These are phyloP conservation scores for Charanyca ferruginea DNA, from an alignment of 2,888 invertebrate genomes.

Conservation along the genomic window DNA sequence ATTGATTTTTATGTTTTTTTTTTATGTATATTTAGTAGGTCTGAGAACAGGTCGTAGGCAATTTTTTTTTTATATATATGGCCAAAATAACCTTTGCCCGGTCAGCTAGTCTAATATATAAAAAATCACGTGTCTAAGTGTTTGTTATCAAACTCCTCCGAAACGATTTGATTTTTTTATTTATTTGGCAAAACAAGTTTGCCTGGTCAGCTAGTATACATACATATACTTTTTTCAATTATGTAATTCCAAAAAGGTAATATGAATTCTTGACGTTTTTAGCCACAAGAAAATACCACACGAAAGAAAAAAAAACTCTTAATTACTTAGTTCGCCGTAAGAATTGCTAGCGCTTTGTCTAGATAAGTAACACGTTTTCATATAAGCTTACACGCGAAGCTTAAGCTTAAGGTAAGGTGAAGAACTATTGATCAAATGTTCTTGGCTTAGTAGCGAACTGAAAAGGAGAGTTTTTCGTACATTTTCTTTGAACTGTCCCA, in stretches of 20 bases:
- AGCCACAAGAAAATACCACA: not conserved
- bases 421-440: conserved; percentile 57
- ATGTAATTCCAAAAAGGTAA: conserved; percentile 22
- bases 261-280: conserved; percentile 1
- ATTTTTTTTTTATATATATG: no score
- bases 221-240: not conserved
- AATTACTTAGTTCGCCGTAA: conserved; percentile 25
- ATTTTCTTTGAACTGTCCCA: conserved; percentile 28
- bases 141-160: no score
- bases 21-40: no score
- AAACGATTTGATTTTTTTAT: no score
- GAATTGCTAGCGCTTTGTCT: conserved; percentile 38
- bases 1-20: no score
- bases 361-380: conserved; percentile 41
- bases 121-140: no score
- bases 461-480: conserved; percentile 16
- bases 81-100: no score
- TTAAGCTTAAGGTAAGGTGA: conserved; percentile 27
- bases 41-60: no score
- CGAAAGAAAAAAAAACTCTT: conserved; percentile 12
- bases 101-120: no score
- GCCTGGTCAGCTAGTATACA: no score
- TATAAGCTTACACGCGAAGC: conserved; percentile 51
- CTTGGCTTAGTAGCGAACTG: conserved; percentile 19
- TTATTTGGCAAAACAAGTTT: no score